Conservation (phyloP, 2,888 invertebrate species). For the Cheilosia scutellata region DNA sequence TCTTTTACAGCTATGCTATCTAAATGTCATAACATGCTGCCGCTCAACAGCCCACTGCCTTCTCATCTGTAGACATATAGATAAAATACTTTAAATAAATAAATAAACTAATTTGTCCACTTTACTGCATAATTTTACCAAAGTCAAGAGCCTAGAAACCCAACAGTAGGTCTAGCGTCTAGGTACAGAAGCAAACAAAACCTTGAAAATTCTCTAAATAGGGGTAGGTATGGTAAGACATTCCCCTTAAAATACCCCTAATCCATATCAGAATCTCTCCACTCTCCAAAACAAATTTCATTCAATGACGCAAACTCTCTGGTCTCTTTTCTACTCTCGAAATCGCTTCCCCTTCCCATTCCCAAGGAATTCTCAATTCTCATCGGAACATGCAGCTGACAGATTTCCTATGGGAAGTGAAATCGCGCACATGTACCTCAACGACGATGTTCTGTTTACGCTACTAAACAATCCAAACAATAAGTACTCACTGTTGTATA, state of each 20-base stretch:
- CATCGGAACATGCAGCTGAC: conserved; percentile 73
- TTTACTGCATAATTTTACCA: too few species aligned
- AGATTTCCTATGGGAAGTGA: conserved; percentile 68
- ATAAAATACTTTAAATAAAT: too few species aligned
- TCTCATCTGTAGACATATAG: too few species aligned
- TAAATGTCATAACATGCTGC: too few species aligned
- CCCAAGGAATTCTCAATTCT: conserved; percentile 36
- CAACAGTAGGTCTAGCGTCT: too few species aligned
- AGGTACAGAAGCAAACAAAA: background rate
- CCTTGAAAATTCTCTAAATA: background rate
- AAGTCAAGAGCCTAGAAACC: too few species aligned
- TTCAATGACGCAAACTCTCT: background rate
- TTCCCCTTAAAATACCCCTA: conserved; percentile 26
- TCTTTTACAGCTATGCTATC: too few species aligned
- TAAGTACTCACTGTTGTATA: conserved; percentile 17
- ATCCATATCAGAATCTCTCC: conserved; percentile 34
- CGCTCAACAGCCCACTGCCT: too few species aligned
- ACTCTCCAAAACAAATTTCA: conserved; percentile 29
- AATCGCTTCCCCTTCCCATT: background rate
- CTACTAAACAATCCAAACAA: conserved; percentile 56
- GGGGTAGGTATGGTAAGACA: background rate
- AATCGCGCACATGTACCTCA: conserved; percentile 45
- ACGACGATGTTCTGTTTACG: conserved; percentile 53
- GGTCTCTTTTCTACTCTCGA: too few species aligned
- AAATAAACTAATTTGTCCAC: too few species aligned